Evolutionary conservation across 2,797 vertebrate genomes (phyloP).

Genomic region (Salmo trutta): DNA sequence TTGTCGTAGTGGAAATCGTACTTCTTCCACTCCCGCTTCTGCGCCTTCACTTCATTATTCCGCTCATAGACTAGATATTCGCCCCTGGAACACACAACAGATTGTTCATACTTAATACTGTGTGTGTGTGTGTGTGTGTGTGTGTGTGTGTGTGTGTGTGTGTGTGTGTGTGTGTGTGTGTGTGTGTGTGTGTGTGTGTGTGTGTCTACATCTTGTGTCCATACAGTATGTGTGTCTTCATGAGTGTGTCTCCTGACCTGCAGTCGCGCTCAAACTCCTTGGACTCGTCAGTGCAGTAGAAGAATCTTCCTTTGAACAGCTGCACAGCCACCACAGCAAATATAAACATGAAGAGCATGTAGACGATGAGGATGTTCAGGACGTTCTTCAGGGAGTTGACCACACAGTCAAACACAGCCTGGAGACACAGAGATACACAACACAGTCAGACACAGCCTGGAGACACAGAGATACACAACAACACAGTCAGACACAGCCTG

Average conservation of each 20-base stretch:
- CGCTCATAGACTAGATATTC: slow-evolving; percentile 93
- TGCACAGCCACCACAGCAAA: slow-evolving; percentile 96
- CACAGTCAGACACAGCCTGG: too few relatives aligned
- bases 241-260: slow-evolving; percentile 66
- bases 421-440: too few relatives aligned
- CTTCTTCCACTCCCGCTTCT: slow-evolving; percentile 95
- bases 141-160: slow-evolving; percentile 13
- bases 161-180: slow-evolving; percentile 16
- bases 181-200: slow-evolving; percentile 14
- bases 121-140: slow-evolving; percentile 14
- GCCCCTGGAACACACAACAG: slow-evolving; percentile 75
- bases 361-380: slow-evolving; percentile 95
- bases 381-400: slow-evolving; percentile 97
- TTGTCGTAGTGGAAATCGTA: slow-evolving; percentile 99
- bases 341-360: slow-evolving; percentile 99
- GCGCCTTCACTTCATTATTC: slow-evolving; percentile 92
- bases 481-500: neutral
- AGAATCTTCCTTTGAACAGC: slow-evolving; percentile 95
- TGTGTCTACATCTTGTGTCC: neutral
- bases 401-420: slow-evolving; percentile 71
- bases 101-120: neutral
- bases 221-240: neutral
- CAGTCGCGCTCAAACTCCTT: slow-evolving; percentile 87
- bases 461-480: too few relatives aligned
- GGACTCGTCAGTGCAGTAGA: slow-evolving; percentile 94